Percentiles rank a stretch among this genome's conserved stretches.
phyloP scores from a whole-genome alignment of 2,888 invertebrate species.

The Galerucella pusilla region DNA sequence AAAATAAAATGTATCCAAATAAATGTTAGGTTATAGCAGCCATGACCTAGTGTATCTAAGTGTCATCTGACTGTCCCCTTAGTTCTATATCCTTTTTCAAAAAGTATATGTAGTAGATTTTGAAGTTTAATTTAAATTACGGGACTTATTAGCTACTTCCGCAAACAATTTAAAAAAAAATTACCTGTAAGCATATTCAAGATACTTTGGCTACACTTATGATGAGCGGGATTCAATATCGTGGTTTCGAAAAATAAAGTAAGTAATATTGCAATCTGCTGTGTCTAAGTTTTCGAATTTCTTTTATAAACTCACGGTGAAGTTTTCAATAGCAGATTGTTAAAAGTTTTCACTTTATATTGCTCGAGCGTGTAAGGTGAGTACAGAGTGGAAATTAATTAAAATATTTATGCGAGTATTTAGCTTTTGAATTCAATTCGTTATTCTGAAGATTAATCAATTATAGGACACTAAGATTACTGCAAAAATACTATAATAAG shows the following conservation, averaged over 20 bases:
- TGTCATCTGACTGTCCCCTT: no score
- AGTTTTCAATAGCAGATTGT: neutral
- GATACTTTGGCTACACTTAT: neutral
- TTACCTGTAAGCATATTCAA: neutral
- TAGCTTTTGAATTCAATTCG: no score
- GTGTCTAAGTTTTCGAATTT: neutral
- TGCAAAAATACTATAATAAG: no score
- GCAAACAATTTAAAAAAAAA: neutral
- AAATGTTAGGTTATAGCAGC: no score
- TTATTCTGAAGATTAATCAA: no score
- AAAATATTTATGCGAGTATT: no score
- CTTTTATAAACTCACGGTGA: neutral
- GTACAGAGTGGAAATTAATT: neutral
- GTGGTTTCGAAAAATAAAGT: neutral
- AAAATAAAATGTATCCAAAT: no score
- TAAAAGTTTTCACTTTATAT: neutral
- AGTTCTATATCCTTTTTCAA: no score
- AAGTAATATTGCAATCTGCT: neutral
- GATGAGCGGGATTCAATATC: neutral
- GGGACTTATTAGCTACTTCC: neutral
- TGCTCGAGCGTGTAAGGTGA: neutral
- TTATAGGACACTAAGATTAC: no score
- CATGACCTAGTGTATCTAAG: no score
- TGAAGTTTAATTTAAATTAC: no score
- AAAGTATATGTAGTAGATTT: no score